Conservation (phyloP, 2,113 vertebrate species). For the Aspidoscelis tigris region DNA sequence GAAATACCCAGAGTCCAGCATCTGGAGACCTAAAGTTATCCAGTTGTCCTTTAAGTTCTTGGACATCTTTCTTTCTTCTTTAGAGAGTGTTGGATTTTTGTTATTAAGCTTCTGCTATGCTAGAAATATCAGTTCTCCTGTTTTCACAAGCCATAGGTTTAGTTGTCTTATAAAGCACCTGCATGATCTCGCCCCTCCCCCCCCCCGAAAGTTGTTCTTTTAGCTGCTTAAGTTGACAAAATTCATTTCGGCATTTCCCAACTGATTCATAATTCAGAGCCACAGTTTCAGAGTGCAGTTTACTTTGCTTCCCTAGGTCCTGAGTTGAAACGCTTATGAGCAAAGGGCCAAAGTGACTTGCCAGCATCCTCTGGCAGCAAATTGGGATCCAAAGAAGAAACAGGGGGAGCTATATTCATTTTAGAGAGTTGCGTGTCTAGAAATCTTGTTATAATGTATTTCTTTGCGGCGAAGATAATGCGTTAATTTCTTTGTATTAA, state of each 20-base stretch:
- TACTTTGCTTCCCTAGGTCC: slow-evolving; percentile 54
- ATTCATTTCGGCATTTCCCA: slow-evolving; percentile 54
- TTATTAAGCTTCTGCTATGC: slow-evolving; percentile 6
- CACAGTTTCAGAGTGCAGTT: slow-evolving; percentile 56
- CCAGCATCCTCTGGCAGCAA: slow-evolving; percentile 35
- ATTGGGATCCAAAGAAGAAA: background rate
- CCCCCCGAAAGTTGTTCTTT: slow-evolving; percentile 48
- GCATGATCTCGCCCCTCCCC: slow-evolving; percentile 24
- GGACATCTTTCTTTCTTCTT: slow-evolving; percentile 9
- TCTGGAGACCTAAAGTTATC: background rate
- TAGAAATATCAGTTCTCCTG: background rate
- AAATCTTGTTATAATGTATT: slow-evolving; percentile 21
- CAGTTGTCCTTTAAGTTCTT: background rate
- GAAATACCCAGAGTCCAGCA: too few species aligned
- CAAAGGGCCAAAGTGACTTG: slow-evolving; percentile 48
- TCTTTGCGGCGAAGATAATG: background rate
- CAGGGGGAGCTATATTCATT: slow-evolving; percentile 2
- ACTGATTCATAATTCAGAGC: slow-evolving; percentile 60
- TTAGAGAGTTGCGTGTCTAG: slow-evolving; percentile 51
- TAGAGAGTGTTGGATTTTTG: slow-evolving; percentile 33
- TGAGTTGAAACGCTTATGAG: slow-evolving; percentile 56
- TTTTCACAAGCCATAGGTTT: slow-evolving; percentile 29
- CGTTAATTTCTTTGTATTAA: slow-evolving; percentile 46
- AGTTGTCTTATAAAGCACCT: slow-evolving; percentile 57
- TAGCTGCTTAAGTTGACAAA: slow-evolving; percentile 48